A percentile compares a stretch with the other conserved stretches of the same genome.
Conservation (phyloP, 2,888 invertebrate genomes). For the Meta bourneti region DNA sequence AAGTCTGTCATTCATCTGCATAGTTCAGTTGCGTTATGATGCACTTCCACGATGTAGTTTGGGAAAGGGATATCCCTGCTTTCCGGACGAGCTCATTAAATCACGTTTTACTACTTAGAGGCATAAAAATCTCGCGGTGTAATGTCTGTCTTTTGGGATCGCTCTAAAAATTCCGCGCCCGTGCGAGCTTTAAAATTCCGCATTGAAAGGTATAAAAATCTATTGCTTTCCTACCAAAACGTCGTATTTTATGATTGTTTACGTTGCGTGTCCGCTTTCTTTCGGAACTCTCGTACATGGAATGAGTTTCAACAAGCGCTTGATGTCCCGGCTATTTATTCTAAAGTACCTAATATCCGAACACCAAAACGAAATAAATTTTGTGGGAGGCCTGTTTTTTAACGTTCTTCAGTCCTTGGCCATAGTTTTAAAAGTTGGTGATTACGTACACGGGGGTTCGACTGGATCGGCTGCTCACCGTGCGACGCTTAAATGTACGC, state of each 20-base stretch:
- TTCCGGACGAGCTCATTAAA: not conserved
- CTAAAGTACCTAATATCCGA: constrained; percentile 36
- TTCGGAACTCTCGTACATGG: not conserved
- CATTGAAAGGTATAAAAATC: constrained; percentile 47
- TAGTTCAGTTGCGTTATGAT: not conserved
- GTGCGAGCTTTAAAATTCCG: not conserved
- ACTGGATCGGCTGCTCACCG: too few species aligned
- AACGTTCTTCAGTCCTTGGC: not conserved
- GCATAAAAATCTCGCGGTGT: constrained; percentile 7
- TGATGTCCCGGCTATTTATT: constrained; percentile 41
- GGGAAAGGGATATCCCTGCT: not conserved
- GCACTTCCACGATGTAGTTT: not conserved
- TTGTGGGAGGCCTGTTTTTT: not conserved
- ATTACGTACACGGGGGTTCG: not conserved
- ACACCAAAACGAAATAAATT: constrained; percentile 15
- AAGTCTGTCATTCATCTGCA: not conserved
- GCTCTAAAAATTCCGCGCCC: constrained; percentile 12
- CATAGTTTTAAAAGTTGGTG: not conserved
- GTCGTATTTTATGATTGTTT: constrained; percentile 58
- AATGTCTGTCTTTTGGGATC: not conserved
- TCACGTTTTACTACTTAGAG: constrained; percentile 1
- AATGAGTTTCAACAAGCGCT: constrained; percentile 10
- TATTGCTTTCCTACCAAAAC: constrained; percentile 28
- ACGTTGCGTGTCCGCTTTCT: constrained; percentile 11
- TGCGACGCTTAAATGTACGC: not conserved